These are phyloP conservation scores for Thereva nobilitata DNA, from an alignment of 2,888 invertebrate genomes.

Conservation along the genomic window DNA sequence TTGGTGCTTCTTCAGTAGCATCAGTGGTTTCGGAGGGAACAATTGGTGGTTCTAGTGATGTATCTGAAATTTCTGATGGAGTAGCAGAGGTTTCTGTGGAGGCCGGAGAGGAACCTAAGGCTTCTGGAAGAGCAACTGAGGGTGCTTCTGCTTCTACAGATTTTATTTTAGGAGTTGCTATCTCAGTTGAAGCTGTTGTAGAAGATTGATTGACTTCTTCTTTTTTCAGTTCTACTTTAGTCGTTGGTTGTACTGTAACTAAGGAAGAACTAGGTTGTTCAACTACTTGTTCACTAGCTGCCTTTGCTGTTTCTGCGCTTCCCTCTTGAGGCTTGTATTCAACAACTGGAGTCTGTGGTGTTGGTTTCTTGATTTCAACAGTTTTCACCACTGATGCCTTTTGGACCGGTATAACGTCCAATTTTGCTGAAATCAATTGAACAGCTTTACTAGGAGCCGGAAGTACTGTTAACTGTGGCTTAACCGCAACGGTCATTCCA, in stretches of 20 bases:
- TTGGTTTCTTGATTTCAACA: background rate
- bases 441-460: constrained; percentile 24
- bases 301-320: background rate
- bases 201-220: too few species aligned
- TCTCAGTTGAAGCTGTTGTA: too few species aligned
- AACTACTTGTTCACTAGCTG: background rate
- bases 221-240: background rate
- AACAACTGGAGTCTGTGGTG: background rate
- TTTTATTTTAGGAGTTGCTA: background rate
- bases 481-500: background rate
- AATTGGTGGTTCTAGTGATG: too few species aligned
- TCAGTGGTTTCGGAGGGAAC: too few species aligned
- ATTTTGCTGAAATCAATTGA: constrained; percentile 10
- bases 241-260: background rate
- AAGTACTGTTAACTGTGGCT: constrained; percentile 9
- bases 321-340: background rate
- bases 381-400: background rate
- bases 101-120: background rate
- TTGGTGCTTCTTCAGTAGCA: background rate
- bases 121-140: background rate
- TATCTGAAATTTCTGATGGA: background rate
- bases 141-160: background rate
- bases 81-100: background rate
- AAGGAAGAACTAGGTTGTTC: background rate
- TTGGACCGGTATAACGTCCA: constrained; percentile 5